Evolutionary conservation across 2,797 vertebrate species (phyloP), one percentile per base, ranked within the genome.

Genomic region (Columba guinea): DNA sequence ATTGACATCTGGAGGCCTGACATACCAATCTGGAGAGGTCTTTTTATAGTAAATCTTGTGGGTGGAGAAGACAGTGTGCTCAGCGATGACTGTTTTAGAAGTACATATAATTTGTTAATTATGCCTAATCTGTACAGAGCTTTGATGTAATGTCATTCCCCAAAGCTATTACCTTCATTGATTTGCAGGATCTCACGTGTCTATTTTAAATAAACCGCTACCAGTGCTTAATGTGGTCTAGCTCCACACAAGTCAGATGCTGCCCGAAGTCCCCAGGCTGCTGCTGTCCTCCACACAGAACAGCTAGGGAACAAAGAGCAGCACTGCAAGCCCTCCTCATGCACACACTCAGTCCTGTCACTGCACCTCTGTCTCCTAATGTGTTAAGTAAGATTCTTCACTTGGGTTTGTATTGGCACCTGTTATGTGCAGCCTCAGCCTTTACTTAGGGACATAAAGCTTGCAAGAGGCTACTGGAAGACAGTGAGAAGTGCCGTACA

Each of bases 31-130:
- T 98, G 97, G 96, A 97, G 96, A 90, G 88, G 95, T 91, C 97
- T 98, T 98, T 98, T 98, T 98, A 98, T 98, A 98, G 97, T 58
- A 89, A 24, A 77, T 64, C 77, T 58, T 59, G 98, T 98, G 97
- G 98, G 98, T 97, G 97, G 97, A 95, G 68, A 97, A 97, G 85
- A 97, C 91, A 89, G 93, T 91, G 97, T 95, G 84, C 91, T 93
- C 97, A 96, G 97, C 96, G 96, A 91, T 95, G 96, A 97, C 96
- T 97, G 87, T 96, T 98, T 97, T 94, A 97, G 97, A 95, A 96
- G 95, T 84, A 96, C 67, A 94, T 96, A 92, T 97, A 95, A 96
- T 97, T 96, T 97, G 96, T 96, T 96, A 95, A 95, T 96, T 97
- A 95, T 89, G 84, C 95, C 95, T 96, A 88, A 96, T 97, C 96